Base-by-base conservation (phyloP, 2,888 invertebrate species). In the Chydorus sphaericus region DNA sequence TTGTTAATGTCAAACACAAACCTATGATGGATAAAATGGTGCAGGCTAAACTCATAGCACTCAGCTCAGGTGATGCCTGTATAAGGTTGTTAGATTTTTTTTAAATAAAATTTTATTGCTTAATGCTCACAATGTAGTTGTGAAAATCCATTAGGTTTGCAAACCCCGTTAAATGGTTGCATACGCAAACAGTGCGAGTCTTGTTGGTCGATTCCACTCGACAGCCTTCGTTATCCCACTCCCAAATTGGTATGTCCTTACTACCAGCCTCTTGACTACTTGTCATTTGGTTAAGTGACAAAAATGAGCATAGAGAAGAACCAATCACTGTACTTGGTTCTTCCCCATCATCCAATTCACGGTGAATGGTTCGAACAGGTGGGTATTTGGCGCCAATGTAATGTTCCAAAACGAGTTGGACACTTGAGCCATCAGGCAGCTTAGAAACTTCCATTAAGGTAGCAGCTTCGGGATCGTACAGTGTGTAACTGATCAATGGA, bases 61-160 rank as follows among this genome's bases (percentile, higher is more conserved):
- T 62, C 56, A 66, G 55, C 1, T 60, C 60, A 4, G 52, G 50
- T 37, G 62, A 59, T 56, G 62, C 62, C 8, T 62, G 63, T 63
- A 63, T 51, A 7, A 33, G n/a, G n/a, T n/a, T n/a, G n/a, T n/a
- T n/a, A n/a, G n/a, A 14, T 7, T 7, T 7, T 6, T 28, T n/a
- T n/a, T n/a, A n/a, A n/a, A n/a, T n/a, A n/a, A n/a, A n/a, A 26
- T 44, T 23, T 30, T 8, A 16, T 14, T 7, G 8, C 10, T 28
- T 30, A n/a, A 29, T n/a, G n/a, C n/a, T n/a, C n/a, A n/a, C n/a
- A n/a, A n/a, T n/a, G n/a, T 66, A 66, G 29, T 63, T 61, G 49
- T 66, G 65, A 7, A 67, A 60, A 58, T 70, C 69, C 68, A 71
- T 70, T 28, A 71, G 61, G 26, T 70, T 63, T 26, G 70, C 69